Conservation (phyloP, 1,140 invertebrate genomes). For the Pseudomyrmex concolor region DNA sequence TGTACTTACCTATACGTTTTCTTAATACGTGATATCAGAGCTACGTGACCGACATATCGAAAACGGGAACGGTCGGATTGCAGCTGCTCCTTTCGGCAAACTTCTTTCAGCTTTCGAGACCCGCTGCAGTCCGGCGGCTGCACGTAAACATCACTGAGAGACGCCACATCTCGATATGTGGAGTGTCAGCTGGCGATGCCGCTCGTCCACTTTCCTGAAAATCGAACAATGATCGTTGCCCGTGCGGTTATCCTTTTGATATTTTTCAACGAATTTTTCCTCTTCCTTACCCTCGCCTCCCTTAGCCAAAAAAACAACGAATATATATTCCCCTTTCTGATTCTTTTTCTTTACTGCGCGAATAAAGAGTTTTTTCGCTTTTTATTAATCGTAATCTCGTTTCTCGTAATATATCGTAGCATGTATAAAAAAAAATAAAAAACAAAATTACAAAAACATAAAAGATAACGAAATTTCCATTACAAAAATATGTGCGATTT, state of each 20-base stretch:
- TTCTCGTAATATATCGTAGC: background rate
- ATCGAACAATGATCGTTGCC: background rate
- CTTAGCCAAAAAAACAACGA: background rate
- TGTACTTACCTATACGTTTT: conserved; percentile 48
- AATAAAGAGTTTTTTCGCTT: too few species aligned
- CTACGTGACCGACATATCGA: conserved; percentile 49
- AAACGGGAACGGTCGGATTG: conserved; percentile 33
- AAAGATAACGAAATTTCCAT: background rate
- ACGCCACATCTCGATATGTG: conserved; percentile 22
- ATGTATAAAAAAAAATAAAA: background rate
- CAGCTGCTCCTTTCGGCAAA: conserved; percentile 46
- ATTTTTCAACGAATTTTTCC: conserved; percentile 4
- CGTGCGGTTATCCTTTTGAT: background rate
- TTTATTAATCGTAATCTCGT: background rate
- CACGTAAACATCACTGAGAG: conserved; percentile 34
- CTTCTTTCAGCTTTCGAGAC: conserved; percentile 9
- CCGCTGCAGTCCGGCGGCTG: background rate
- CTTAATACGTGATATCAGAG: conserved; percentile 54
- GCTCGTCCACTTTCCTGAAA: background rate
- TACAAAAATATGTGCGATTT: too few species aligned
- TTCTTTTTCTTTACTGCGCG: background rate
- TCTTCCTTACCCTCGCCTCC: too few species aligned
- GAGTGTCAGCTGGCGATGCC: background rate
- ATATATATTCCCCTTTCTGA: background rate
- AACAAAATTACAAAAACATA: background rate